Evolutionary conservation across 23 tunicate species (phyloP).

Genomic region (Phallusia fumigata): DNA sequence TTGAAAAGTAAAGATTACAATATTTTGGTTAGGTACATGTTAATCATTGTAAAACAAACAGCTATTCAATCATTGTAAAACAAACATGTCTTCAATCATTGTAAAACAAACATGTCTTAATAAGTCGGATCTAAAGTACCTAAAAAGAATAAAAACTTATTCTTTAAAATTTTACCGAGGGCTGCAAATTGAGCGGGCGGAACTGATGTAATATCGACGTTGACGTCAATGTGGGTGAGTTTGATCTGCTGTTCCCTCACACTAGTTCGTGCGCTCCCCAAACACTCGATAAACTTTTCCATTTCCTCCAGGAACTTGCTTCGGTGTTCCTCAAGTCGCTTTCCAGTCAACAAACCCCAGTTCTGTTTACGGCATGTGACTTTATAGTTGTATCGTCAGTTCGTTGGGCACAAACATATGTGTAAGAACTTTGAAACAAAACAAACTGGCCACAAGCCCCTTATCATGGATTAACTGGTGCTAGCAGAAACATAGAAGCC

Average conservation of each 20-base stretch:
- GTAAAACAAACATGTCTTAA: no score
- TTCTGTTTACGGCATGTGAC: no score
- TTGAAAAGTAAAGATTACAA: neutral
- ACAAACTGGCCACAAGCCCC: no score
- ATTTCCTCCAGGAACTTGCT: constrained; percentile 69
- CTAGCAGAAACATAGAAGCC: no score
- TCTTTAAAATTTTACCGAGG: constrained; percentile 30
- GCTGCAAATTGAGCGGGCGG: constrained; percentile 55
- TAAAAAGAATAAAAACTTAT: no score
- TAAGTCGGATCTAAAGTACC: no score
- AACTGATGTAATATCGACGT: constrained; percentile 45
- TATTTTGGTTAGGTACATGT: neutral
- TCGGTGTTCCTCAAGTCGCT: constrained; percentile 32
- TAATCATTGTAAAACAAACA: neutral
- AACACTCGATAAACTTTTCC: constrained; percentile 70
- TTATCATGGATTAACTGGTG: no score
- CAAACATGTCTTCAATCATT: no score
- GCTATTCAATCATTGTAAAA: no score
- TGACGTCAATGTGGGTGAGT: constrained; percentile 73
- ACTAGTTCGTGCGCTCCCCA: constrained; percentile 73
- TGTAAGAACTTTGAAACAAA: no score
- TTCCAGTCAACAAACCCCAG: constrained; percentile 73
- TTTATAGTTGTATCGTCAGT: no score
- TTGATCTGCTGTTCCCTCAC: constrained; percentile 67
- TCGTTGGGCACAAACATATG: no score